These are phyloP conservation scores for Hippocampus comes DNA, from an alignment of 2,113 vertebrate genomes.

Conservation along the genomic window DNA sequence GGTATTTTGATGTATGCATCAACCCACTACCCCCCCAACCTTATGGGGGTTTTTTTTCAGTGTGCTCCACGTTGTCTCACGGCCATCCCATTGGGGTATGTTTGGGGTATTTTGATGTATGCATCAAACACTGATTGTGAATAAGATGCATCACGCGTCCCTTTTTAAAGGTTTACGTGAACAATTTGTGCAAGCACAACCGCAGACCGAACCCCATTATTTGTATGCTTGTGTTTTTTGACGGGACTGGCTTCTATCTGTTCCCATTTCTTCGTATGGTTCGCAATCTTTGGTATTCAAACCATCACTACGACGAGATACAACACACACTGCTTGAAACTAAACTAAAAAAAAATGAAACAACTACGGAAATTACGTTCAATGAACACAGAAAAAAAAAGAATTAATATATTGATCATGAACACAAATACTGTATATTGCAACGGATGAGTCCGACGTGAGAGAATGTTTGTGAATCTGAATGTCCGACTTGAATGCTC, in stretches of 20 bases:
- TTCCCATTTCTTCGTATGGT: not conserved
- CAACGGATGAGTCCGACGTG: conserved; percentile 10
- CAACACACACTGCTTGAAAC: not conserved
- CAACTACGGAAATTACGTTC: not conserved
- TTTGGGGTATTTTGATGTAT: too few relatives aligned
- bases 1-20: too few relatives aligned
- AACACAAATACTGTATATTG: conserved; percentile 12
- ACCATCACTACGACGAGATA: not conserved
- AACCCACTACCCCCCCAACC: too few relatives aligned
- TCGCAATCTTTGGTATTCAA: conserved; percentile 3
- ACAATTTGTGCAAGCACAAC: too few relatives aligned
- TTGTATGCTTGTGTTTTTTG: not conserved
- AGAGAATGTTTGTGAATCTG: conserved; percentile 27
- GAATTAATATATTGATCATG: conserved; percentile 8
- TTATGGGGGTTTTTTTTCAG: too few relatives aligned
- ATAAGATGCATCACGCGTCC: too few relatives aligned
- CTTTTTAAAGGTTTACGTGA: not conserved
- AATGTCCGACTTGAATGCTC: conserved; percentile 17
- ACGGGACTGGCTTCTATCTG: not conserved
- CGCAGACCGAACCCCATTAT: not conserved
- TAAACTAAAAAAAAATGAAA: not conserved
- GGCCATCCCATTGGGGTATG: too few relatives aligned
- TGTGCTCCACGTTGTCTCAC: too few relatives aligned
- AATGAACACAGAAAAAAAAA: not conserved
- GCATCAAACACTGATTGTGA: too few relatives aligned